Evolutionary conservation across 1,140 invertebrate genomes (phyloP).

Genomic region (Drosophila chauvacae): DNA sequence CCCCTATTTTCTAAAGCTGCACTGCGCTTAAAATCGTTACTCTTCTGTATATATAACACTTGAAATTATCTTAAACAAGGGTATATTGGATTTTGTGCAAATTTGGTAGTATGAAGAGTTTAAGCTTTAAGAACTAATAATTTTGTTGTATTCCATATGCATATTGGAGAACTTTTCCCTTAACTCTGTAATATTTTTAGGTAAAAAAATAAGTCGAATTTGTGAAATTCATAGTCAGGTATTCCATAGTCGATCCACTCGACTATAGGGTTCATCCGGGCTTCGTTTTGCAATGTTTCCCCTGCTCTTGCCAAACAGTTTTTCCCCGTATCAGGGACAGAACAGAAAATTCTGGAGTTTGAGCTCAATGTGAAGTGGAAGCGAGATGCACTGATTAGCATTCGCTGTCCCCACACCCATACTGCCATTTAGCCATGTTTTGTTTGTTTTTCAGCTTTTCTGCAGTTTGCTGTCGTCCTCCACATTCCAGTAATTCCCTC

Average conservation of each 20-base stretch:
- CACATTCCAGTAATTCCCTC: slow-evolving; percentile 15
- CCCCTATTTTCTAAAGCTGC: slow-evolving; percentile 29
- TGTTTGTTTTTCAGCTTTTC: slow-evolving; percentile 68
- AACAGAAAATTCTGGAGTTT: slow-evolving; percentile 52
- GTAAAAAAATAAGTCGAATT: background rate
- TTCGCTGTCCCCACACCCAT: slow-evolving; percentile 28
- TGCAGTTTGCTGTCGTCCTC: slow-evolving; percentile 36
- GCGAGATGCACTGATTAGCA: slow-evolving; percentile 16
- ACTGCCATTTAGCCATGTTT: slow-evolving; percentile 73
- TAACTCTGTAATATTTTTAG: background rate
- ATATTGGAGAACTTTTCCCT: no score
- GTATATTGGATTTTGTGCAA: slow-evolving; percentile 23
- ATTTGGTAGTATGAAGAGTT: background rate
- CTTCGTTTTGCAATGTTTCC: slow-evolving; percentile 8
- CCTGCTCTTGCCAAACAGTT: slow-evolving; percentile 61
- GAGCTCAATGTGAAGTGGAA: slow-evolving; percentile 27
- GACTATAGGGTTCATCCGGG: background rate
- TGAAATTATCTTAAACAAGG: background rate
- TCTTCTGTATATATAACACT: background rate
- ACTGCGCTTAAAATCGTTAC: slow-evolving; percentile 37
- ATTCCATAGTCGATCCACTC: slow-evolving; percentile 2
- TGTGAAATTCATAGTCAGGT: background rate
- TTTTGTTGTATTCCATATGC: no score
- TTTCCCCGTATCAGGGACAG: slow-evolving; percentile 62
- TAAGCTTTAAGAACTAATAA: background rate